Evolutionary conservation across 1,140 invertebrate genomes (phyloP).

Genomic region (Cydia fagiglandana): DNA sequence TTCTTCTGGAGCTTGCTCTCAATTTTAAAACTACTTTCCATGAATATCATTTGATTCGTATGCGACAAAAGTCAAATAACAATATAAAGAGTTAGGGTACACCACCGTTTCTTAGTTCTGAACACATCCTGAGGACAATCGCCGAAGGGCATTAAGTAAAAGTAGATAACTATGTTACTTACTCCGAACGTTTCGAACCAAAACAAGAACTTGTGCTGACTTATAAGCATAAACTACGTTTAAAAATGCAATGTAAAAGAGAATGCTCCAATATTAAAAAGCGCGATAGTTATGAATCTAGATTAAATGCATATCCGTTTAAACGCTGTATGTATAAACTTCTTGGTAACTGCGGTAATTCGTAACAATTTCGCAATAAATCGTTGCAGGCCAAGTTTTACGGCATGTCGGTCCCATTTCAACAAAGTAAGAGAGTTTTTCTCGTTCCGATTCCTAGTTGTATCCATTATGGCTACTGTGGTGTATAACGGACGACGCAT

Average conservation of each 20-base stretch:
- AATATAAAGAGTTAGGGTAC: not conserved
- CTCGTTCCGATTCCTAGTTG: constrained; percentile 64
- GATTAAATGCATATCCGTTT: constrained; percentile 33
- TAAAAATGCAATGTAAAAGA: not conserved
- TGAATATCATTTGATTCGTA: too few relatives aligned
- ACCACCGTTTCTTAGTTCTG: not conserved
- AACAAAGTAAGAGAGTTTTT: constrained; percentile 71
- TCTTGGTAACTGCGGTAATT: constrained; percentile 56
- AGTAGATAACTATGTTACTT: not conserved
- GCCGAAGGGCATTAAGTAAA: not conserved
- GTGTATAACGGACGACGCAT: constrained; percentile 59
- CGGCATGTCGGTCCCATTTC: constrained; percentile 58
- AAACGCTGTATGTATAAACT: constrained; percentile 35
- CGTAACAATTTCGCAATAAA: constrained; percentile 64
- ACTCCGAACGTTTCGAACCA: not conserved
- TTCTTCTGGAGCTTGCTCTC: not conserved
- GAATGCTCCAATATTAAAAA: not conserved
- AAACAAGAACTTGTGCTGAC: not conserved
- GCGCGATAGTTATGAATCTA: not conserved
- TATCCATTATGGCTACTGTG: constrained; percentile 57
- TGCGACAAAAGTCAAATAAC: too few relatives aligned
- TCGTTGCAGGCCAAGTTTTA: constrained; percentile 49
- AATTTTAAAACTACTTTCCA: not conserved
- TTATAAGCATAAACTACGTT: not conserved
- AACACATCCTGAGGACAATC: not conserved